Percentiles rank a stretch among this genome's conserved stretches.
phyloP scores from a whole-genome alignment of 1,140 invertebrate species.

The Drosophila arizonae region DNA sequence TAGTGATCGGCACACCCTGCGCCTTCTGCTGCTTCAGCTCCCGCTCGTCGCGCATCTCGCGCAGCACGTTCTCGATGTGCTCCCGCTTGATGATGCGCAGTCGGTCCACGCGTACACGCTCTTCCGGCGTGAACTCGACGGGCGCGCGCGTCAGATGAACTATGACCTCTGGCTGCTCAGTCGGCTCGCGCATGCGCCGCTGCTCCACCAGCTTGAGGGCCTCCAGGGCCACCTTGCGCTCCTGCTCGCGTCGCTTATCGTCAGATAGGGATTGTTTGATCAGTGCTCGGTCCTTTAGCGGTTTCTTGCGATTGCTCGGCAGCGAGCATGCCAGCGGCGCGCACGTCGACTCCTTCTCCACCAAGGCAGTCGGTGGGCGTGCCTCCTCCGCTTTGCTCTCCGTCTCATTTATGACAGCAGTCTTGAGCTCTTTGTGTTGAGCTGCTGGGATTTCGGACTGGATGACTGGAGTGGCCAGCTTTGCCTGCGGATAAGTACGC shows the following conservation, averaged over 20 bases:
- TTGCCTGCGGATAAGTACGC: conserved; percentile 4
- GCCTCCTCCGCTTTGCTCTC: neutral
- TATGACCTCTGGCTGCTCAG: neutral
- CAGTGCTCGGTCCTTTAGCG: neutral
- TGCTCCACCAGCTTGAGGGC: conserved; percentile 59
- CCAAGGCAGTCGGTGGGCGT: neutral
- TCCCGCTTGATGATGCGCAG: conserved; percentile 44
- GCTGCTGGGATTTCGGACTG: neutral
- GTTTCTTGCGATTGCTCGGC: neutral
- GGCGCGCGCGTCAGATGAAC: conserved; percentile 49
- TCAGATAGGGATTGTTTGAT: neutral
- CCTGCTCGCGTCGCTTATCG: conserved; percentile 52
- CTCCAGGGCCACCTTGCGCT: conserved; percentile 58
- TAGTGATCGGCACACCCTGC: neutral
- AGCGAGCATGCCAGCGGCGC: neutral
- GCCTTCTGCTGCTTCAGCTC: conserved; percentile 7
- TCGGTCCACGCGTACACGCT: conserved; percentile 45
- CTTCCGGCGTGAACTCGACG: conserved; percentile 36
- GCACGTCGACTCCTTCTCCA: neutral
- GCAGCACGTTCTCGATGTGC: conserved; percentile 57
- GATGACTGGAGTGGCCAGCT: neutral
- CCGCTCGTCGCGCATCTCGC: conserved; percentile 43
- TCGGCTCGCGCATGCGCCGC: conserved; percentile 41
- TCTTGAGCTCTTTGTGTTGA: neutral
- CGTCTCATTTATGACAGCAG: neutral